phyloP scores from a whole-genome alignment of 1,140 invertebrate species.

The Aleiodes sp. region DNA sequence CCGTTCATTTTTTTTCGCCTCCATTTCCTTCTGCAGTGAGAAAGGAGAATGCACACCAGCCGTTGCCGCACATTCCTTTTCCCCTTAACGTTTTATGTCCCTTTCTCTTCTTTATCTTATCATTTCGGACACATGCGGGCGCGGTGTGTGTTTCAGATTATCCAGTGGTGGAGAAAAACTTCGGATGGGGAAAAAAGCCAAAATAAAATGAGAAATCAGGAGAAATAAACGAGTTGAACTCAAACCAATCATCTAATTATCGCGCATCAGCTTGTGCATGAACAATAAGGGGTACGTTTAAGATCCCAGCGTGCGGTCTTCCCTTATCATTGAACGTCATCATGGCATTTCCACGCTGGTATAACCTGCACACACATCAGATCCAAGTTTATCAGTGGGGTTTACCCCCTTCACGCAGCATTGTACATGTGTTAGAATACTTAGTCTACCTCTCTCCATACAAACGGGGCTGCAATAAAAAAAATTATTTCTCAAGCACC shows the following conservation, averaged over 20 bases:
- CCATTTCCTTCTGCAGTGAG: not conserved
- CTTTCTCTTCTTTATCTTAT: not conserved
- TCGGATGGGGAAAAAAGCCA: not conserved
- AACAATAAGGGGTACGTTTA: constrained; percentile 12
- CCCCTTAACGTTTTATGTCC: not conserved
- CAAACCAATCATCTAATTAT: constrained; percentile 13
- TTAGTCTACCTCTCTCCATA: not conserved
- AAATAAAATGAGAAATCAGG: not conserved
- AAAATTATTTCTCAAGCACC: constrained; percentile 46
- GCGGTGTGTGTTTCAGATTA: not conserved
- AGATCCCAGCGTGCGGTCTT: constrained; percentile 26
- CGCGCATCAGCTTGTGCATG: not conserved
- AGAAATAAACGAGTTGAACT: not conserved
- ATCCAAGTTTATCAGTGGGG: not conserved
- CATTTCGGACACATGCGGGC: constrained; percentile 13
- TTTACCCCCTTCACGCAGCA: not conserved
- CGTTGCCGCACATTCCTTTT: not conserved
- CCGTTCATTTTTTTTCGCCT: not conserved
- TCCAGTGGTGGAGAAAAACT: not conserved
- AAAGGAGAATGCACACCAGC: constrained; percentile 11
- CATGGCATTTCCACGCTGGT: not conserved
- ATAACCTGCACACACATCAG: not conserved
- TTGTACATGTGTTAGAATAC: not conserved
- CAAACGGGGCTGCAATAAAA: not conserved
- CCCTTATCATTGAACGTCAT: constrained; percentile 31